Evolutionary conservation across 2,888 invertebrate genomes (phyloP).

Genomic region (Salpingus planirostris): DNA sequence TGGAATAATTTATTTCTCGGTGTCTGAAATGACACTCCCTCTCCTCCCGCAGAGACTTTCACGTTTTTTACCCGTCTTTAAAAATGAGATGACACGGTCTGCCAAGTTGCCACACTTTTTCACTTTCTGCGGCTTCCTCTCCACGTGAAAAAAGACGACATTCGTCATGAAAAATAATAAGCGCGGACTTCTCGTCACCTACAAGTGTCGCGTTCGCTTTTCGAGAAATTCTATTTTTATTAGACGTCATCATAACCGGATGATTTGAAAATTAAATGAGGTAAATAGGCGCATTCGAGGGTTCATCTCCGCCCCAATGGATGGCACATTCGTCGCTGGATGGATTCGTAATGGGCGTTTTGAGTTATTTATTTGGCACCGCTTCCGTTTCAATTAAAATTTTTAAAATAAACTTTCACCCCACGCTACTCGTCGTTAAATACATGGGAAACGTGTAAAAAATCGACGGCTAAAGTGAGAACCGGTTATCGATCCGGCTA

Average conservation of each 20-base stretch:
- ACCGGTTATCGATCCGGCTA: too few species aligned
- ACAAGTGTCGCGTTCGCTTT: too few species aligned
- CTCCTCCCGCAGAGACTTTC: too few species aligned
- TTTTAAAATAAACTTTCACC: too few species aligned
- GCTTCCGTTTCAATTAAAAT: conserved; percentile 25
- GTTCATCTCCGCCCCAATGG: conserved; percentile 12
- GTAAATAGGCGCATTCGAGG: conserved; percentile 1
- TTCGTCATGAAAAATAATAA: not conserved
- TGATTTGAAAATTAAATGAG: not conserved
- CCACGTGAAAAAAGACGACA: too few species aligned
- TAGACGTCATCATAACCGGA: not conserved
- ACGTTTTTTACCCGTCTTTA: conserved; percentile 1
- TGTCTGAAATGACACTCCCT: conserved; percentile 16
- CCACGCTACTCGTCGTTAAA: too few species aligned
- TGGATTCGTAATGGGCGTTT: conserved; percentile 10
- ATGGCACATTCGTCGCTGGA: conserved; percentile 14
- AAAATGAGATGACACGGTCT: conserved; percentile 6
- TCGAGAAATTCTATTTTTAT: too few species aligned
- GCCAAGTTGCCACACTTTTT: conserved; percentile 19
- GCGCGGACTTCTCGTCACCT: not conserved
- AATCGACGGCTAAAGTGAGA: too few species aligned
- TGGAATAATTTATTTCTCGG: conserved; percentile 27
- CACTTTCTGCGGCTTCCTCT: conserved; percentile 20
- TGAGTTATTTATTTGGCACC: conserved; percentile 21
- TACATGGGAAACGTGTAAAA: too few species aligned